Evolutionary conservation across 1,140 invertebrate species (phyloP), one percentile per base, ranked within the genome.

Genomic region (Oryctes rhinoceros): DNA sequence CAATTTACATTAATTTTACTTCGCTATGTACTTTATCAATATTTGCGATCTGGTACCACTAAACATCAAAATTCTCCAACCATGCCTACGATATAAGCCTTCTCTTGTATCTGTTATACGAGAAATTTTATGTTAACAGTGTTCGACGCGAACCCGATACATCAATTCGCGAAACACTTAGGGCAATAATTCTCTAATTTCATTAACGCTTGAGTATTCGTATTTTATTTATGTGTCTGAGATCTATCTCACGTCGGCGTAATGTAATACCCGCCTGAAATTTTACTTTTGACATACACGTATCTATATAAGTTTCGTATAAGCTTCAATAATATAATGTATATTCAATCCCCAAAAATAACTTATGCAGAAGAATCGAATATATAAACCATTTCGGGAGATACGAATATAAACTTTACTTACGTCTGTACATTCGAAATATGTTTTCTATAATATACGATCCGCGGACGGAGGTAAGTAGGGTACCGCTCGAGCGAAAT

Each of bases 361-460:
- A 67, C 65, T 67, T 67, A 67, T 67, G 65, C 65, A 67, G 49
- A 53, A 67, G 65, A 67, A 67, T 67, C 65, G 30, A 67, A 35
- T 67, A 24, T 35, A 67, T 67, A 67, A 18, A 67, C 65, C 30
- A 11, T 18, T 67, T 35, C 65, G 3, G 18, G 65, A 24, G 5
- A 5, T 18, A 11, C 20, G 65, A 11, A 67, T 67, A 67, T 62
- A 67, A 67, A 24, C 20, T 67, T 67, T 20, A 24, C 65, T 7
- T 67, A 13, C 30, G n/a, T 18, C 65, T 24, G 65, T 67, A 67
- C 35, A 53, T 53, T 53, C 65, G 65, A 67, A 67, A 24, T 67
- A 24, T 67, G 65, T 67, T 20, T 35, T 67, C 5, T 67, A 67
- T 67, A 67, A 67, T 24, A 30, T 67, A 67, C 18, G 18, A 53